Conservation (phyloP, 23 tunicate species). For the Styela clava region DNA sequence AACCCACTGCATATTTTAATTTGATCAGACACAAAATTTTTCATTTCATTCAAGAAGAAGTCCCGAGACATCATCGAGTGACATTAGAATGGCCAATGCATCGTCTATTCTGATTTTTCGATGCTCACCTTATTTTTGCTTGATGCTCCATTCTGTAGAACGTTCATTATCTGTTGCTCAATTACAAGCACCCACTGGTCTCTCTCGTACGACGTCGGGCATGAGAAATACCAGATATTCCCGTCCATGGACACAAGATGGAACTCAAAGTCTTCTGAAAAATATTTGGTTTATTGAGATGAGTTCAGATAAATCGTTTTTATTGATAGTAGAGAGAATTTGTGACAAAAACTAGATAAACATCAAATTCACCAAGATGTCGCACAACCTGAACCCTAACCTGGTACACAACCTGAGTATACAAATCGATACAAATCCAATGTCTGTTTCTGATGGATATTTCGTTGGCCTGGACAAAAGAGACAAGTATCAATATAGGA, state of each 20-base stretch:
- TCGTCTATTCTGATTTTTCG: no score
- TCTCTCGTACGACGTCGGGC: conserved; percentile 50
- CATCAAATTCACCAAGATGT: no score
- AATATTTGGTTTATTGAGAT: no score
- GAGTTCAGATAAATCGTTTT: background rate
- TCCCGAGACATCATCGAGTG: no score
- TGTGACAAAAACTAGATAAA: no score
- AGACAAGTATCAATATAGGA: background rate
- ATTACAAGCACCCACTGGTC: conserved; percentile 83
- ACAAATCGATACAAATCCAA: background rate
- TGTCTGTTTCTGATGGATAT: conserved; percentile 3
- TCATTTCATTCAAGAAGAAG: no score
- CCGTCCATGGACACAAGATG: conserved; percentile 85
- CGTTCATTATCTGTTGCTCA: conserved; percentile 55
- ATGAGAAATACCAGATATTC: conserved; percentile 59
- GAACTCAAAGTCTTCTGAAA: conserved; percentile 71
- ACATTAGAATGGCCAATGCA: no score
- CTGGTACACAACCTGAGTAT: no score
- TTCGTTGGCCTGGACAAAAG: background rate
- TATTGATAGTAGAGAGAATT: background rate
- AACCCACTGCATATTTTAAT: no score
- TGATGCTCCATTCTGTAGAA: conserved; percentile 56
- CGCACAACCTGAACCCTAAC: no score
- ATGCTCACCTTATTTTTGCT: conserved; percentile 33
- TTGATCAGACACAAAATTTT: no score